These are phyloP conservation scores for Coranthus polyacanthus DNA, from an alignment of 2,797 vertebrate species.

Conservation along the genomic window DNA sequence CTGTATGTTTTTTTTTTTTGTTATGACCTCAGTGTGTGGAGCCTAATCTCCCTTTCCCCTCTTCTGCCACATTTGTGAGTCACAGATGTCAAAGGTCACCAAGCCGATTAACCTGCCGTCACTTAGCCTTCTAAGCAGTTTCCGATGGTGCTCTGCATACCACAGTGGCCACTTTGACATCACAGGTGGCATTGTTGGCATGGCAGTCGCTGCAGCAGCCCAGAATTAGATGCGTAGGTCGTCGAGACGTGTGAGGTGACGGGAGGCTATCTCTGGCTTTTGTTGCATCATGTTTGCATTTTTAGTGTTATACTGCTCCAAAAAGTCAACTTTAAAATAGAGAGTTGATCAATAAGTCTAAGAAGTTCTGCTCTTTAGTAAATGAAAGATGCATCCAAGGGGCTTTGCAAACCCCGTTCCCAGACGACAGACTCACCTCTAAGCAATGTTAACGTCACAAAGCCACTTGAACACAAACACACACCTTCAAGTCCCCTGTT, in stretches of 20 bases:
- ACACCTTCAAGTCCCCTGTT: too few relatives aligned
- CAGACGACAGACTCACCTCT: background rate
- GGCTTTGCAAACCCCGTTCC: background rate
- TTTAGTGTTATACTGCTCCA: background rate
- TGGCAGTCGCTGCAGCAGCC: constrained; percentile 5
- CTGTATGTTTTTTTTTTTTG: background rate
- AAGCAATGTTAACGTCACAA: too few relatives aligned
- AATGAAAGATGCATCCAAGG: background rate
- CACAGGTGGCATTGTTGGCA: constrained; percentile 34
- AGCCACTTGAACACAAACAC: too few relatives aligned
- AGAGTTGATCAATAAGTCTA: background rate
- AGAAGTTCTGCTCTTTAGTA: background rate
- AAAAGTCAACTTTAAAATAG: background rate
- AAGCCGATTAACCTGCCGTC: constrained; percentile 75
- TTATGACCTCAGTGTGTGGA: constrained; percentile 4
- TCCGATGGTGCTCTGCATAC: constrained; percentile 37
- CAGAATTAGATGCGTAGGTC: constrained; percentile 22
- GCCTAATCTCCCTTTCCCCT: constrained; percentile 35
- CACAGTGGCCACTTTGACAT: constrained; percentile 39
- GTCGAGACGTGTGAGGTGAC: constrained; percentile 29
- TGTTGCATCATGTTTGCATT: background rate
- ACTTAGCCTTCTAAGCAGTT: constrained; percentile 61
- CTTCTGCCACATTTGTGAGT: constrained; percentile 32
- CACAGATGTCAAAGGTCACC: constrained; percentile 75
- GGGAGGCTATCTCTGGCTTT: constrained; percentile 3